These are phyloP conservation scores for Poecilia picta DNA, from an alignment of 2,797 vertebrate species.

Conservation along the genomic window DNA sequence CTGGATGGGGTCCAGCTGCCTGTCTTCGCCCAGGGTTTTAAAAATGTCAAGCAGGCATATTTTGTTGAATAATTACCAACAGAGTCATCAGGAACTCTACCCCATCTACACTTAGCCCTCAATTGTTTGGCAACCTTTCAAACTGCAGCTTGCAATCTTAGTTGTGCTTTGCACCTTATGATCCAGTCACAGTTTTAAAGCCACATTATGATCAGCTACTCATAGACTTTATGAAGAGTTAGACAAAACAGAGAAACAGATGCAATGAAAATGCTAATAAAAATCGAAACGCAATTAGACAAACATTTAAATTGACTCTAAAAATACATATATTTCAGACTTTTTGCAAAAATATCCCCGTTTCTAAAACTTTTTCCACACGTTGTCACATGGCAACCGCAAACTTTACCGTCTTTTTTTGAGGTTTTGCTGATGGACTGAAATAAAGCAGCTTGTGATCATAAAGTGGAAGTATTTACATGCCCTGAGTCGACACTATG, in stretches of 20 bases:
- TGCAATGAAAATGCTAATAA: not conserved
- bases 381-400: not conserved
- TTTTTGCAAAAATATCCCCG: not conserved
- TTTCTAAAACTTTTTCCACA: not conserved
- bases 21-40: not conserved
- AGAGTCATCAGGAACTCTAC: conserved; percentile 31
- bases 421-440: not conserved
- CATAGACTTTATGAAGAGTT: conserved; percentile 5
- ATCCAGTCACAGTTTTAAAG: conserved; percentile 45
- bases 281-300: not conserved
- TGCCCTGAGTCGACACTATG: not conserved
- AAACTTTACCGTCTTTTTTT: not conserved
- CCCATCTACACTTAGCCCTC: not conserved
- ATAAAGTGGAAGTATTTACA: not conserved
- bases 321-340: not conserved
- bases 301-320: not conserved
- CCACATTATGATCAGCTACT: conserved; percentile 8
- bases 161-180: conserved; percentile 26
- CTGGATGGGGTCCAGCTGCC: not conserved
- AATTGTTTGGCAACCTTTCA: conserved; percentile 8
- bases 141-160: conserved; percentile 10
- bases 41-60: conserved; percentile 6
- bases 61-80: conserved; percentile 5
- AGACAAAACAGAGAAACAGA: conserved; percentile 2
- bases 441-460: not conserved